phyloP scores from a whole-genome alignment of 2,888 invertebrate species.

The Ctena decussata region DNA sequence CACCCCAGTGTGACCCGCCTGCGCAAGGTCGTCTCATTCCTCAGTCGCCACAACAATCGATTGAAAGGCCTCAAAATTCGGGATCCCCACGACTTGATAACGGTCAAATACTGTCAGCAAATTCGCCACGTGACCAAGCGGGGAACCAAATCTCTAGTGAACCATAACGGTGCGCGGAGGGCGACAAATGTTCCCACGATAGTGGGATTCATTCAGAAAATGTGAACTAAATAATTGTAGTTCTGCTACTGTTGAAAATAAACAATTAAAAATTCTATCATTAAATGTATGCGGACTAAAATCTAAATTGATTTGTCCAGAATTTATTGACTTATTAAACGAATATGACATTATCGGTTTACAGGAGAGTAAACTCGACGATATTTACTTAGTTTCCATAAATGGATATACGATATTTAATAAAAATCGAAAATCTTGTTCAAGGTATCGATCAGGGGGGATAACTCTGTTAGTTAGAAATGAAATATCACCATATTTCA shows the following conservation, averaged over 20 bases:
- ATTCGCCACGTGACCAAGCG: no score
- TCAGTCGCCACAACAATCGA: not conserved
- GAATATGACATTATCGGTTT: not conserved
- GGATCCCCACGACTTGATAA: no score
- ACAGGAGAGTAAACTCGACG: conserved; percentile 14
- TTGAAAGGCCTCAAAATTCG: not conserved
- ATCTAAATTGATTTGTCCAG: not conserved
- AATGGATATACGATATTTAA: not conserved
- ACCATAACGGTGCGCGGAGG: not conserved
- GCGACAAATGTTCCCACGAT: not conserved
- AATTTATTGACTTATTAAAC: not conserved
- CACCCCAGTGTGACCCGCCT: not conserved
- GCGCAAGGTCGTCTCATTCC: not conserved
- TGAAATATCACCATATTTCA: not conserved
- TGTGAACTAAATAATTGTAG: not conserved
- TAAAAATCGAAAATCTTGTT: not conserved
- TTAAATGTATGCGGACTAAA: not conserved
- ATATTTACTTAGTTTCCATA: not conserved
- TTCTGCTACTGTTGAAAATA: not conserved
- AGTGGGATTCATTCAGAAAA: not conserved
- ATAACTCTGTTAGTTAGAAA: not conserved
- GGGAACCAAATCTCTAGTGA: no score
- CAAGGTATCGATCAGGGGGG: conserved; percentile 2
- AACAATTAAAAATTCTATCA: not conserved
- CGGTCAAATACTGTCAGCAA: no score